Evolutionary conservation across 2,113 vertebrate species (phyloP).

Genomic region (Procapra przewalskii): DNA sequence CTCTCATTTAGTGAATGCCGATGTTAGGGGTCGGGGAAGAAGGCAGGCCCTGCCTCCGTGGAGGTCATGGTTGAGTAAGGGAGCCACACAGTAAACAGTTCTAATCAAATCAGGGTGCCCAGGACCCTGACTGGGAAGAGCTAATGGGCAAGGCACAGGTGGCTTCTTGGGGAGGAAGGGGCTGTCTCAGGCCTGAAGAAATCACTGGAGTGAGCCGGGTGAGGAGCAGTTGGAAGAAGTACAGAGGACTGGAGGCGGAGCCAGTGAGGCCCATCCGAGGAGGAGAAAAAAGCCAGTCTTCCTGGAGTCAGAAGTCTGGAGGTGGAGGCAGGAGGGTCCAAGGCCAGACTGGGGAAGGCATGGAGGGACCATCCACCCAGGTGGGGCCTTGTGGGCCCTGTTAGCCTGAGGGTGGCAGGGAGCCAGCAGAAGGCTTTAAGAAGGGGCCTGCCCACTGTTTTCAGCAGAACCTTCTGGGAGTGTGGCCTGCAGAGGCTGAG

Average conservation of each 20-base stretch:
- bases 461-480: background rate
- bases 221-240: background rate
- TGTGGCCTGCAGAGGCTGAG: background rate
- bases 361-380: background rate
- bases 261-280: rapidly evolving
- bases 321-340: background rate
- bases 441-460: background rate
- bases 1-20: background rate
- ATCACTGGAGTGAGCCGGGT: background rate
- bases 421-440: background rate
- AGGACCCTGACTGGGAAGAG: background rate
- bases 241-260: background rate
- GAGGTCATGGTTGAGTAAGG: background rate
- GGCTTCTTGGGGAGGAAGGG: background rate
- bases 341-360: background rate
- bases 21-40: background rate
- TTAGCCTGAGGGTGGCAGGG: background rate
- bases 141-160: background rate
- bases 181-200: background rate
- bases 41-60: background rate
- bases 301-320: background rate
- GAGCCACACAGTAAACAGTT: background rate
- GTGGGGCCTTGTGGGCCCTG: background rate
- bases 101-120: background rate
- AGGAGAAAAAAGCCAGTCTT: background rate